Conservation (phyloP, 2,888 invertebrate genomes). For the Drosophila putrida region DNA sequence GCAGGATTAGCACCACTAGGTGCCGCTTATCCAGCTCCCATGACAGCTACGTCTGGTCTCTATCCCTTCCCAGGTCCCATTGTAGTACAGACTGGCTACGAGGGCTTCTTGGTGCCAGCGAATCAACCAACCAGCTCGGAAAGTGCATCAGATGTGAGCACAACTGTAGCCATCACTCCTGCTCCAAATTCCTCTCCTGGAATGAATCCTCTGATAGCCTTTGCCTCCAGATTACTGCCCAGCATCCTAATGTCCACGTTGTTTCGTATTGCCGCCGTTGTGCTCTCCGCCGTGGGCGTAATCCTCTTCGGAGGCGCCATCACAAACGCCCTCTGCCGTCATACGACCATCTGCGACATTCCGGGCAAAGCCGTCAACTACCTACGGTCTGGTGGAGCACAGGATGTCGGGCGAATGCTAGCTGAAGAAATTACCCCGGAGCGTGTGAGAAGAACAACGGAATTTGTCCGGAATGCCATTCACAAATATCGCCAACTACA, state of each 20-base stretch:
- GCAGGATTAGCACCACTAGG: conserved; percentile 61
- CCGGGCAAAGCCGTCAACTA: conserved; percentile 82
- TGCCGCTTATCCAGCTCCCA: conserved; percentile 67
- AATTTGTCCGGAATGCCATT: conserved; percentile 87
- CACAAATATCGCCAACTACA: conserved; percentile 86
- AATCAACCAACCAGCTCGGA: conserved; percentile 29
- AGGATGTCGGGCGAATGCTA: conserved; percentile 82
- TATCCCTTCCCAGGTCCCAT: conserved; percentile 82
- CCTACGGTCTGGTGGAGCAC: conserved; percentile 74
- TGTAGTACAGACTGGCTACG: conserved; percentile 85
- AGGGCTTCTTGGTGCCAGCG: conserved; percentile 85
- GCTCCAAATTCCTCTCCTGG: conserved; percentile 16
- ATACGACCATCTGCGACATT: conserved; percentile 87
- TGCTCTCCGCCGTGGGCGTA: conserved; percentile 85
- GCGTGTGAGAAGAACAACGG: conserved; percentile 86
- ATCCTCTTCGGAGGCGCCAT: conserved; percentile 86
- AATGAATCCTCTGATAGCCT: conserved; percentile 56
- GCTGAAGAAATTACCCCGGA: conserved; percentile 86
- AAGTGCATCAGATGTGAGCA: conserved; percentile 39
- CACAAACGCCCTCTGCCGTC: conserved; percentile 87
- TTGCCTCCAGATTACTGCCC: conserved; percentile 75
- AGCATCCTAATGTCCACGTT: conserved; percentile 82
- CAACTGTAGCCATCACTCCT: conserved; percentile 37
- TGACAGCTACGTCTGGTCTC: conserved; percentile 55
- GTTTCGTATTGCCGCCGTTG: conserved; percentile 85